These are phyloP conservation scores for Ceyx cyanopectus DNA, from an alignment of 2,113 vertebrate species.

Conservation along the genomic window DNA sequence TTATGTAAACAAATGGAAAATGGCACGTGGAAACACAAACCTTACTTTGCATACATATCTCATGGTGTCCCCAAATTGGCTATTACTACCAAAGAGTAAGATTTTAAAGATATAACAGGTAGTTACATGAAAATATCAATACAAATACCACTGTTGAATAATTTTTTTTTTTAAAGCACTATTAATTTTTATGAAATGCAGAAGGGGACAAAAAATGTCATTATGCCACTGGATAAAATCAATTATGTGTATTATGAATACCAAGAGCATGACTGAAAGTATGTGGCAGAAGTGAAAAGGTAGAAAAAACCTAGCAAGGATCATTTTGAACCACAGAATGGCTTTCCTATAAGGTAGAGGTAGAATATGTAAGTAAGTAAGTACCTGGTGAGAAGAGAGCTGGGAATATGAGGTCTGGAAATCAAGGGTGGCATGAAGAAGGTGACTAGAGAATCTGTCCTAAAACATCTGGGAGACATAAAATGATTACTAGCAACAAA, in stretches of 20 bases:
- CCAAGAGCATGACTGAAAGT: not conserved
- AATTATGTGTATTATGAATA: not conserved
- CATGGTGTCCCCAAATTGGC: not conserved
- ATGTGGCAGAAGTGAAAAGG: not conserved
- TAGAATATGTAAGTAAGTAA: not conserved
- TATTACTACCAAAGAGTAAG: not conserved
- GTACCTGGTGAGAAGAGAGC: not conserved
- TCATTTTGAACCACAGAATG: not conserved
- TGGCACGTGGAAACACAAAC: not conserved
- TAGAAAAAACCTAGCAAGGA: not conserved
- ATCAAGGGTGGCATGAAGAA: not conserved
- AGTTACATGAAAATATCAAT: not conserved
- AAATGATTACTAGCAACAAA: not conserved
- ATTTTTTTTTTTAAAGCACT: not conserved
- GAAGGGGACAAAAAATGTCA: not conserved
- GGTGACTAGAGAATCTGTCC: not conserved
- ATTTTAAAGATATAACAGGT: not conserved
- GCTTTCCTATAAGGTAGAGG: not conserved
- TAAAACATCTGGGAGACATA: constrained; percentile 10
- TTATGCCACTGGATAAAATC: not conserved
- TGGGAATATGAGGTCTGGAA: not conserved
- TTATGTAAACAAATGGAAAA: constrained; percentile 26
- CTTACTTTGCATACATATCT: not conserved
- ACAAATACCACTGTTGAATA: not conserved
- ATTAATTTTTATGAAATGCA: not conserved